A percentile compares a stretch with the other conserved stretches of the same genome.
These are phyloP conservation scores for Ameiurus melas DNA, from an alignment of 2,113 vertebrate genomes.

Conservation along the genomic window DNA sequence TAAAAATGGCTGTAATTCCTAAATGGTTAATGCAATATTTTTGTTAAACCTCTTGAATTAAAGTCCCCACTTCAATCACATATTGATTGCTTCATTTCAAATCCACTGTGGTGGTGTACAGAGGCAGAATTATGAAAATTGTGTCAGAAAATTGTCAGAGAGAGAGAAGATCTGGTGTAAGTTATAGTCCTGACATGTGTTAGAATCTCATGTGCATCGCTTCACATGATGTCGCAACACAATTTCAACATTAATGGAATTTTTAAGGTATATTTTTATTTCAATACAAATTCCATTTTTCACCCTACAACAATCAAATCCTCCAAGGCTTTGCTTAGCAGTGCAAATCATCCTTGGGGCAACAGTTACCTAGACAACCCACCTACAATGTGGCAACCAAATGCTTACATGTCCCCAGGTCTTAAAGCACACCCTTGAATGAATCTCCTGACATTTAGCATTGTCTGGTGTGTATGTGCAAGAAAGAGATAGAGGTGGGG, in stretches of 20 bases:
- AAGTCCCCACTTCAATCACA: no score
- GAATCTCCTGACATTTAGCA: conserved; percentile 9
- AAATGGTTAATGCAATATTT: no score
- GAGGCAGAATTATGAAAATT: no score
- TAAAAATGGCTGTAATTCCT: no score
- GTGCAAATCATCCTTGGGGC: conserved; percentile 13
- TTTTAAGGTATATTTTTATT: neutral
- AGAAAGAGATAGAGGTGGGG: neutral
- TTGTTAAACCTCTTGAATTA: no score
- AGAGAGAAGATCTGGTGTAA: neutral
- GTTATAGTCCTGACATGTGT: neutral
- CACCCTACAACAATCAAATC: neutral
- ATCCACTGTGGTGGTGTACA: no score
- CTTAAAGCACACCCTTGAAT: conserved; percentile 4
- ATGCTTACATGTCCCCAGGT: conserved; percentile 3
- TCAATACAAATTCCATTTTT: neutral
- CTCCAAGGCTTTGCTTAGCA: neutral
- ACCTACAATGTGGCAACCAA: conserved; percentile 16
- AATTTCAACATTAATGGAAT: neutral
- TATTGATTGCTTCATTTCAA: no score
- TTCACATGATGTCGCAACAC: neutral
- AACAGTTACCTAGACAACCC: conserved; percentile 52
- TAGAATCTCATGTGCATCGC: neutral
- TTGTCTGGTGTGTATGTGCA: neutral
- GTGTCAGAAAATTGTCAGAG: no score